A percentile compares a stretch with the other conserved stretches of the same genome.
Conservation (phyloP, 2,113 vertebrate genomes). For the Sinocyclocheilus rhinocerous region DNA sequence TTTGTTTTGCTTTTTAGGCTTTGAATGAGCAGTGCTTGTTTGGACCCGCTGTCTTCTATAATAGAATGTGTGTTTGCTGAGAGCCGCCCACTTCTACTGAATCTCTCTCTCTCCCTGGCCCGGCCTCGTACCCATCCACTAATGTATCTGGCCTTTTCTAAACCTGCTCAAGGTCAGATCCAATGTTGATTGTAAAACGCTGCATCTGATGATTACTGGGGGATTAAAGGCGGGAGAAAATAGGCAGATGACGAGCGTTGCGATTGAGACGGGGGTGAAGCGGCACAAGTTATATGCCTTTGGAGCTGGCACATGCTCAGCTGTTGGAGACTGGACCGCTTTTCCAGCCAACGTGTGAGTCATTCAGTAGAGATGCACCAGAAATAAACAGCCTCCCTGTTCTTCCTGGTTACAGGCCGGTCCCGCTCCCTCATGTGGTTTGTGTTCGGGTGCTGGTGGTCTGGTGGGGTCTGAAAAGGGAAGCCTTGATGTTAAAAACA, state of each 20-base stretch:
- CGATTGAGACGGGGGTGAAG: conserved; percentile 20
- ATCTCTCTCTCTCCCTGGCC: not conserved
- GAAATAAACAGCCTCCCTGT: conserved; percentile 83
- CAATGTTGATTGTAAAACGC: conserved; percentile 45
- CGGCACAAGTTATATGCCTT: conserved; percentile 67
- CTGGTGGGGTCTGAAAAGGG: conserved; percentile 48
- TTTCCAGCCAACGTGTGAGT: conserved; percentile 83
- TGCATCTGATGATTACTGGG: conserved; percentile 48
- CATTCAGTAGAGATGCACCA: conserved; percentile 79
- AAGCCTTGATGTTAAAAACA: conserved; percentile 42
- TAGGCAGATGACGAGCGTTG: conserved; percentile 37
- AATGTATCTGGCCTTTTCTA: conserved; percentile 36
- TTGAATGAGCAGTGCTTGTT: conserved; percentile 3
- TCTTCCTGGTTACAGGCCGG: conserved; percentile 70
- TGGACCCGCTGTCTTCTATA: conserved; percentile 9
- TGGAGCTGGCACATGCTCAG: conserved; percentile 74
- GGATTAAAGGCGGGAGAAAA: conserved; percentile 47
- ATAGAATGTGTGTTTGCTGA: conserved; percentile 4
- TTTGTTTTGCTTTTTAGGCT: not conserved
- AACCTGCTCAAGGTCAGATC: conserved; percentile 48
- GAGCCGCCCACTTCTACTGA: conserved; percentile 22
- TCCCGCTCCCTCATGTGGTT: conserved; percentile 77
- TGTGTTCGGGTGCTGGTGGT: conserved; percentile 64
- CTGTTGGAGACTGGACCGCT: conserved; percentile 76
- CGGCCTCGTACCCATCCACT: not conserved